Base-by-base conservation (phyloP, 1,140 invertebrate species). In the Rhopalosiphum padi region DNA sequence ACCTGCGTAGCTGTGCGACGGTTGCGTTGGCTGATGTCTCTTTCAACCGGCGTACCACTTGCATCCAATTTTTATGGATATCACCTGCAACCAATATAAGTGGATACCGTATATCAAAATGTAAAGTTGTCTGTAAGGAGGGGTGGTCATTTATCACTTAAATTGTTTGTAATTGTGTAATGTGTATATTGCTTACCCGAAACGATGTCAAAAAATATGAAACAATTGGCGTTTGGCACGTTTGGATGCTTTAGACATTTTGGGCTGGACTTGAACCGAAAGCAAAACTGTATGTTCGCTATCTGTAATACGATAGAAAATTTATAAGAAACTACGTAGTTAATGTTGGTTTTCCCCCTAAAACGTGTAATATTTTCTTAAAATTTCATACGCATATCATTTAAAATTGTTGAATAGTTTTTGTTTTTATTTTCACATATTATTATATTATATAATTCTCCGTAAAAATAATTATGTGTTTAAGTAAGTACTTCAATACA, bases 231-330 rank as follows among this genome's bases (percentile, higher is more conserved):
- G 35, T 93, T 93, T 3, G 91, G 91, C n/a, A 86, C 25, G 23
- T 93, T 93, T 8, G 91, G 91, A 43, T 93, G 91, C 48, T 93
- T 93, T 18, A 93, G 2, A 55, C 91, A 93, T 30, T 93, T 93
- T 22, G 77, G 82, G 21, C 48, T 93, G 9, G 91, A 86, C 30
- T 85, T 93, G 91, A 93, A 86, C 35, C 91, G 91, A 37, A 93
- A 93, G 82, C 91, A 93, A 93, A 93, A 93, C 53, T 93, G 43
- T 85, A 93, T 93, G 51, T 86, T 93, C n/a, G 82, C 35, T 55
- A 93, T 86, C 91, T 93, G 91, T 1, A 93, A 93, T n/a, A 77
- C 11, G 15, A n/a, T 77, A 15, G 30, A n/a, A 77, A 77, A 8
- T 46, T 11, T n/a, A n/a, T 6, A 2, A 77, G 4, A 4, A 68